A percentile compares a stretch with the other conserved stretches of the same genome.
Evolutionary conservation across 53 echinoderm and acorn worm genomes (phyloP).

Genomic region (Crossaster papposus): DNA sequence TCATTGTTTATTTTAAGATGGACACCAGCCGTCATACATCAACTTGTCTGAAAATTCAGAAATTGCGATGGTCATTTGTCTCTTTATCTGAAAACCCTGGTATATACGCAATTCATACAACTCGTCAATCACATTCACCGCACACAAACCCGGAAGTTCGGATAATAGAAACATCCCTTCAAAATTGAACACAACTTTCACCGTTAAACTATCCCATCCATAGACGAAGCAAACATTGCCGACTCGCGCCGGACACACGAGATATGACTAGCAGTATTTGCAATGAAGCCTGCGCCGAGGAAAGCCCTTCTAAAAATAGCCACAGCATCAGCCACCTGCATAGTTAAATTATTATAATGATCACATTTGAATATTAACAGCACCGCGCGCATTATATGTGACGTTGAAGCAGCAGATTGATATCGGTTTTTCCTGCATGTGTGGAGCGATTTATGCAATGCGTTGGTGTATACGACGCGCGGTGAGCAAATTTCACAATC

Average conservation of each 20-base stretch:
- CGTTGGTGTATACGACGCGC: neutral
- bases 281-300: neutral
- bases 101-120: neutral
- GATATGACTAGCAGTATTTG: neutral
- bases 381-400: neutral
- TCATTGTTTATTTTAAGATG: too few relatives aligned
- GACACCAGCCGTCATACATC: too few relatives aligned
- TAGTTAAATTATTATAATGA: neutral
- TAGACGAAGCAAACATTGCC: neutral
- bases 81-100: too few relatives aligned
- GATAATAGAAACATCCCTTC: neutral
- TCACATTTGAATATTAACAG: neutral
- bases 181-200: neutral
- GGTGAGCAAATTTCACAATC: neutral
- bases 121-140: neutral
- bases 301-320: constrained; percentile 8
- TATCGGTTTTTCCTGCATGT: neutral
- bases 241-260: neutral
- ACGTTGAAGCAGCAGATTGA: neutral
- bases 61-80: too few relatives aligned
- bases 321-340: neutral
- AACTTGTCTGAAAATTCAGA: too few relatives aligned
- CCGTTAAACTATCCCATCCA: neutral
- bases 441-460: neutral
- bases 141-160: neutral